These are phyloP conservation scores for Helleia helle DNA, from an alignment of 2,888 invertebrate species.

Conservation along the genomic window DNA sequence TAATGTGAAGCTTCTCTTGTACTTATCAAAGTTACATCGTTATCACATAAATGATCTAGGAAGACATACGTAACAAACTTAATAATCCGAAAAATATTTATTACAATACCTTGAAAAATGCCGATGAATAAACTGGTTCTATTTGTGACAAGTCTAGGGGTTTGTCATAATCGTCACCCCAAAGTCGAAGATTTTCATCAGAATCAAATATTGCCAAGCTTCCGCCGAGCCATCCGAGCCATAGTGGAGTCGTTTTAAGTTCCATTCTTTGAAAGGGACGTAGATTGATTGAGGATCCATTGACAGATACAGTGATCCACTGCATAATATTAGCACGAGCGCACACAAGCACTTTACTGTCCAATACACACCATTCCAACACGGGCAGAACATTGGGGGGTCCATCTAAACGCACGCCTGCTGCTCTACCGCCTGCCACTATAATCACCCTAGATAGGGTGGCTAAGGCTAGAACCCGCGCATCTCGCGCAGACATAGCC, in stretches of 20 bases:
- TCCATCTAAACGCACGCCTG: slow-evolving; percentile 77
- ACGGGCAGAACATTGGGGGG: slow-evolving; percentile 88
- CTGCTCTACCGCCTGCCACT: slow-evolving; percentile 57
- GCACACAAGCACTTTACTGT: slow-evolving; percentile 91
- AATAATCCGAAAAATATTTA: too few relatives aligned
- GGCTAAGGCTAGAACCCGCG: slow-evolving; percentile 89
- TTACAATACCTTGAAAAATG: slow-evolving; percentile 88
- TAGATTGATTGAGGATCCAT: slow-evolving; percentile 64
- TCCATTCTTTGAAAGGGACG: slow-evolving; percentile 79
- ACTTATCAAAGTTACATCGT: too few relatives aligned
- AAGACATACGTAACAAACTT: too few relatives aligned
- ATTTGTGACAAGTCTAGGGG: slow-evolving; percentile 85
- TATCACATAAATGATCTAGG: too few relatives aligned
- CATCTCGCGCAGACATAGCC: slow-evolving; percentile 57
- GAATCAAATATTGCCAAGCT: slow-evolving; percentile 90
- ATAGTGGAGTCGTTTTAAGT: slow-evolving; percentile 76
- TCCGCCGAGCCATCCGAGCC: slow-evolving; percentile 83
- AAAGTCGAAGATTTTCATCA: slow-evolving; percentile 87
- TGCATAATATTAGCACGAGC: slow-evolving; percentile 88
- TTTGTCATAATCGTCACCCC: slow-evolving; percentile 93
- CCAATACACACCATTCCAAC: slow-evolving; percentile 85
- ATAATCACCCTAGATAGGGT: slow-evolving; percentile 89
- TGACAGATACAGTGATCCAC: slow-evolving; percentile 83
- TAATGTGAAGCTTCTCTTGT: too few relatives aligned
- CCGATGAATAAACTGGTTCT: slow-evolving; percentile 88